phyloP scores from a whole-genome alignment of 92 coral and sea anemone species.

The Isaurus tuberculatus region DNA sequence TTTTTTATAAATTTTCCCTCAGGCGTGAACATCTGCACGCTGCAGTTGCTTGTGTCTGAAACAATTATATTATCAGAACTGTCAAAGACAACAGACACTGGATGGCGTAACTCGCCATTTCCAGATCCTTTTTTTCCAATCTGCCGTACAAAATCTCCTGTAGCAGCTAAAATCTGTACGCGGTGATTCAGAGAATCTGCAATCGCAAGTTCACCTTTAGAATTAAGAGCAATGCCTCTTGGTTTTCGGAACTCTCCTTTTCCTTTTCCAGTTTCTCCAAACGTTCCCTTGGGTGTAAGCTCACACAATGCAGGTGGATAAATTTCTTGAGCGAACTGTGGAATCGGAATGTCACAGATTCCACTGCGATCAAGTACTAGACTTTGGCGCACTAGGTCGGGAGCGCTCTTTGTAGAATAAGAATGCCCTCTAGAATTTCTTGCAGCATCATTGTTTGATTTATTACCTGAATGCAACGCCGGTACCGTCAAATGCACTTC shows the following conservation, averaged over 20 bases:
- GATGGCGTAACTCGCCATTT: slow-evolving; percentile 26
- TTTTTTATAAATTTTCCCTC: slow-evolving; percentile 31
- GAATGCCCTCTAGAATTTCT: background rate
- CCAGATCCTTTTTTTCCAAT: slow-evolving; percentile 43
- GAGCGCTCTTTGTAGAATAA: slow-evolving; percentile 1
- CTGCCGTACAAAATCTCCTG: slow-evolving; percentile 25
- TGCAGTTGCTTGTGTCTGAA: slow-evolving; percentile 28
- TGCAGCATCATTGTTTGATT: background rate
- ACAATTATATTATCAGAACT: slow-evolving; percentile 22
- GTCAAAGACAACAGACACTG: slow-evolving; percentile 34
- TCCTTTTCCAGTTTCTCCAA: slow-evolving; percentile 41
- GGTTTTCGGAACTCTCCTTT: slow-evolving; percentile 41
- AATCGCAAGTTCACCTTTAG: slow-evolving; percentile 35
- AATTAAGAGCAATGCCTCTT: slow-evolving; percentile 33
- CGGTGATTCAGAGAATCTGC: slow-evolving; percentile 42
- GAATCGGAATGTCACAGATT: background rate
- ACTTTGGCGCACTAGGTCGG: slow-evolving; percentile 21
- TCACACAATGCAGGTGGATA: slow-evolving; percentile 32
- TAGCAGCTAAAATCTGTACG: slow-evolving; percentile 30
- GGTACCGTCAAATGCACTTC: slow-evolving; percentile 18
- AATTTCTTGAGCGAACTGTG: slow-evolving; percentile 15
- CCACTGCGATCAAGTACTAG: slow-evolving; percentile 13
- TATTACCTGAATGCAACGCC: background rate
- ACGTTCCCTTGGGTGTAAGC: slow-evolving; percentile 30
- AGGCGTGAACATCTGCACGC: slow-evolving; percentile 26